phyloP scores from a whole-genome alignment of 2,888 invertebrate species.

The Laothoe populi region DNA sequence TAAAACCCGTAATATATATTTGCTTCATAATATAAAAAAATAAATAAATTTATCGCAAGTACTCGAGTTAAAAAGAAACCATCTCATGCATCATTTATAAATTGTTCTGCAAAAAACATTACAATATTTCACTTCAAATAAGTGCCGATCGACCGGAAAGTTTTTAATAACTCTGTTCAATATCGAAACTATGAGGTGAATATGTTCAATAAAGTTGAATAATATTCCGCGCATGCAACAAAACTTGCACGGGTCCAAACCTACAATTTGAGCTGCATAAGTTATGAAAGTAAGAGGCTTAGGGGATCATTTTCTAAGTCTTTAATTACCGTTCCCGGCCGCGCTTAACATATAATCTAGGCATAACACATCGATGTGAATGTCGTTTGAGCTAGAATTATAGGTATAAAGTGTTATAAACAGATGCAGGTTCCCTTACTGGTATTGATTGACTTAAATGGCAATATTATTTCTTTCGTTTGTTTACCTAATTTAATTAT shows the following conservation, averaged over 20 bases:
- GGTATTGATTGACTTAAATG: not conserved
- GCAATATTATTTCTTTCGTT: not conserved
- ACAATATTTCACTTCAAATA: not conserved
- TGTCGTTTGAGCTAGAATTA: slow-evolving; percentile 31
- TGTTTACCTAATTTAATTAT: not conserved
- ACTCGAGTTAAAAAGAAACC: no score
- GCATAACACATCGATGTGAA: slow-evolving; percentile 21
- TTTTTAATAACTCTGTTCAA: slow-evolving; percentile 1
- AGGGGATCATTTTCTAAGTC: slow-evolving; percentile 59
- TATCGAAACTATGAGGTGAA: not conserved
- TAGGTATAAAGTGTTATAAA: not conserved
- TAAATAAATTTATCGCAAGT: no score
- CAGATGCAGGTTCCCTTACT: not conserved
- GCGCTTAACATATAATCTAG: slow-evolving; percentile 6
- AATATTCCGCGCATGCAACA: slow-evolving; percentile 16
- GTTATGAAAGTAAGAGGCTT: slow-evolving; percentile 59
- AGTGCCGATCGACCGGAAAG: not conserved
- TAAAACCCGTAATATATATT: no score
- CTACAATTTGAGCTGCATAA: slow-evolving; percentile 62
- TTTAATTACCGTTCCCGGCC: slow-evolving; percentile 55
- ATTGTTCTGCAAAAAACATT: not conserved
- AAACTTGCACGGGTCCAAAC: slow-evolving; percentile 52
- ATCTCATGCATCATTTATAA: no score
- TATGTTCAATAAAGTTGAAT: slow-evolving; percentile 12
- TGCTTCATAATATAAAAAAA: no score